These are phyloP conservation scores for Gasterosteus aculeatus DNA, from an alignment of 2,113 vertebrate genomes.

Conservation along the genomic window DNA sequence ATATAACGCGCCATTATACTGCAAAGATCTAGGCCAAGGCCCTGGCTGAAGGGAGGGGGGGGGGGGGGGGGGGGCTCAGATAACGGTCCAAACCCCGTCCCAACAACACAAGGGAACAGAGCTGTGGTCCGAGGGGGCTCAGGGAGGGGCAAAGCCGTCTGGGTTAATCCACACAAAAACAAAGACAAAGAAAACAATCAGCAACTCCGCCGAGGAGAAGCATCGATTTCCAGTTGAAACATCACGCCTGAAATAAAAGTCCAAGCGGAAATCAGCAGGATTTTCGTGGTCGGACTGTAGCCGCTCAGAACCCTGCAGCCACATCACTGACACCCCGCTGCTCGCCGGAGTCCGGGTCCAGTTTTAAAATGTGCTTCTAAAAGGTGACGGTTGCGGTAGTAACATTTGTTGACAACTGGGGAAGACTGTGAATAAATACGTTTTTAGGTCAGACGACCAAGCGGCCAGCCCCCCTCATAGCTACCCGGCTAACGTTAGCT, in stretches of 20 bases:
- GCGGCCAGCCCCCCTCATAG: constrained; percentile 20
- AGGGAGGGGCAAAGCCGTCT: constrained; percentile 67
- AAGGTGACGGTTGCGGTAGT: background rate
- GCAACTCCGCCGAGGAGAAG: constrained; percentile 5
- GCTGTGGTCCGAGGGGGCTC: constrained; percentile 54
- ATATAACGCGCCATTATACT: constrained; percentile 71
- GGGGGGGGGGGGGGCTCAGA: constrained; percentile 51
- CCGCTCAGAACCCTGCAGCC: constrained; percentile 31
- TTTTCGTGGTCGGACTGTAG: background rate
- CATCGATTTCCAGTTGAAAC: constrained; percentile 13
- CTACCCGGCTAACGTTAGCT: constrained; percentile 61
- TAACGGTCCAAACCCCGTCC: constrained; percentile 76
- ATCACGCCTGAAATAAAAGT: constrained; percentile 1
- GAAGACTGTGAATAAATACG: constrained; percentile 56
- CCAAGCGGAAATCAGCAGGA: constrained; percentile 8
- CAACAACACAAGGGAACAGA: constrained; percentile 51
- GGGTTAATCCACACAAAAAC: constrained; percentile 72
- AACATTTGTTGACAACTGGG: background rate
- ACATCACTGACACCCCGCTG: constrained; percentile 33
- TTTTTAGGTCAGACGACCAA: constrained; percentile 40
- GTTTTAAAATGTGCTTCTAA: no score
- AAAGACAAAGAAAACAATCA: constrained; percentile 56
- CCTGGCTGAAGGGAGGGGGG: constrained; percentile 33
- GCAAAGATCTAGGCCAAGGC: constrained; percentile 78
- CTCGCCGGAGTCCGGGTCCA: background rate